Evolutionary conservation across 92 coral and sea anemone species (phyloP).

Genomic region (Desmophyllum pertusum): DNA sequence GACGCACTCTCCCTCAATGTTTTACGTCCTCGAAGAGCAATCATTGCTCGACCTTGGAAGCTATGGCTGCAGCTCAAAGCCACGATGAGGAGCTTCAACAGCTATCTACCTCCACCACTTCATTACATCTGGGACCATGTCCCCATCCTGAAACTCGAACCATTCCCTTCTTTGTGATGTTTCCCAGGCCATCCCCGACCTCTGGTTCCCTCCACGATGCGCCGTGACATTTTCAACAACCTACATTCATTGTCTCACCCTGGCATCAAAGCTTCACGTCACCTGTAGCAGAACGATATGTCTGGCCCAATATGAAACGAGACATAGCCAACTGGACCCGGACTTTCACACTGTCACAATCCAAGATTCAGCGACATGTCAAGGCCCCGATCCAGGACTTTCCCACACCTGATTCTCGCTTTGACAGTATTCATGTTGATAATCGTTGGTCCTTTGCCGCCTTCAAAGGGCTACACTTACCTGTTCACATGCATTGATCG

Average conservation of each 20-base stretch:
- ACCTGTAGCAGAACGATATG: too few relatives aligned
- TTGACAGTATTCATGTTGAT: constrained; percentile 37
- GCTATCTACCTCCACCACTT: not conserved
- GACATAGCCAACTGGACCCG: too few relatives aligned
- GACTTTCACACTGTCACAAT: constrained; percentile 31
- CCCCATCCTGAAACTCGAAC: not conserved
- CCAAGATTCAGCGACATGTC: constrained; percentile 19
- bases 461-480: too few relatives aligned
- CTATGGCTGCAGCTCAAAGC: constrained; percentile 39
- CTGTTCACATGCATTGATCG: too few relatives aligned
- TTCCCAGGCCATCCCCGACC: too few relatives aligned
- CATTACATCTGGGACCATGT: too few relatives aligned
- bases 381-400: constrained; percentile 12
- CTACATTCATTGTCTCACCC: too few relatives aligned
- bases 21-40: constrained; percentile 32
- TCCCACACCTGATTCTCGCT: constrained; percentile 13
- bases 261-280: too few relatives aligned
- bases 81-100: constrained; percentile 40
- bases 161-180: too few relatives aligned
- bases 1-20: constrained; percentile 13
- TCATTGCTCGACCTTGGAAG: constrained; percentile 42
- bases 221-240: not conserved
- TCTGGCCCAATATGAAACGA: too few relatives aligned
- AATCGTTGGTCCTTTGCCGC: not conserved
- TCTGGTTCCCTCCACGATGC: too few relatives aligned